These are phyloP conservation scores for Pseudorhombus dupliciocellatus DNA, from an alignment of 2,113 vertebrate genomes.

Conservation along the genomic window DNA sequence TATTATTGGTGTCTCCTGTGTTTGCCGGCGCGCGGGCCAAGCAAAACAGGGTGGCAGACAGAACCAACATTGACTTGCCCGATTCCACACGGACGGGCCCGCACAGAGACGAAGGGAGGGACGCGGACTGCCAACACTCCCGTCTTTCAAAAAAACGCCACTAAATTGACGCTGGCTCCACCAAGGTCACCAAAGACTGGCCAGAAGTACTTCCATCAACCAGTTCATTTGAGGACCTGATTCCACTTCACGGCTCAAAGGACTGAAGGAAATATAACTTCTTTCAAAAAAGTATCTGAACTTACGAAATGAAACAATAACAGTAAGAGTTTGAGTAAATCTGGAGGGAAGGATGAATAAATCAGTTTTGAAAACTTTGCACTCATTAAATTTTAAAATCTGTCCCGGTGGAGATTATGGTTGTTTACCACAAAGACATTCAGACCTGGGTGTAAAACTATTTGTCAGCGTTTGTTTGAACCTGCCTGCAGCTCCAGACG, in stretches of 20 bases:
- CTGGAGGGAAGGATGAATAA: conserved; percentile 29
- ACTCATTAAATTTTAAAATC: conserved; percentile 18
- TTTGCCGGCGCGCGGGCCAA: conserved; percentile 54
- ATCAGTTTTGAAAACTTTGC: conserved; percentile 28
- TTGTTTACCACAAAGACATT: conserved; percentile 51
- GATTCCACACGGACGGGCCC: conserved; percentile 44
- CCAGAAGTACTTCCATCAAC: conserved; percentile 19
- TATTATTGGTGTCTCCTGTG: conserved; percentile 54
- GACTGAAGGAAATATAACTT: neutral
- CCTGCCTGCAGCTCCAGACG: conserved; percentile 57
- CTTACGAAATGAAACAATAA: conserved; percentile 11
- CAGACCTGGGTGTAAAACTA: conserved; percentile 46
- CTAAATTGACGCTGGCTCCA: conserved; percentile 68
- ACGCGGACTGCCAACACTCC: conserved; percentile 42
- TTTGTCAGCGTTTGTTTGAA: conserved; percentile 54
- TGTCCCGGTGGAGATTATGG: conserved; percentile 25
- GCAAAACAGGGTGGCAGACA: conserved; percentile 71
- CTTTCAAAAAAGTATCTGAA: neutral
- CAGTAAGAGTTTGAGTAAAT: neutral
- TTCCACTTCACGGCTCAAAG: neutral
- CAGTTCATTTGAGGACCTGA: conserved; percentile 5
- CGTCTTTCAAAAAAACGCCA: conserved; percentile 55
- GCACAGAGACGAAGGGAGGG: conserved; percentile 18
- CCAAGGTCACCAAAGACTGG: conserved; percentile 40
- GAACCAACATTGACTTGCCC: conserved; percentile 65